Evolutionary conservation across 2,888 invertebrate species (phyloP).

Genomic region (Apomyelois bistriatella): DNA sequence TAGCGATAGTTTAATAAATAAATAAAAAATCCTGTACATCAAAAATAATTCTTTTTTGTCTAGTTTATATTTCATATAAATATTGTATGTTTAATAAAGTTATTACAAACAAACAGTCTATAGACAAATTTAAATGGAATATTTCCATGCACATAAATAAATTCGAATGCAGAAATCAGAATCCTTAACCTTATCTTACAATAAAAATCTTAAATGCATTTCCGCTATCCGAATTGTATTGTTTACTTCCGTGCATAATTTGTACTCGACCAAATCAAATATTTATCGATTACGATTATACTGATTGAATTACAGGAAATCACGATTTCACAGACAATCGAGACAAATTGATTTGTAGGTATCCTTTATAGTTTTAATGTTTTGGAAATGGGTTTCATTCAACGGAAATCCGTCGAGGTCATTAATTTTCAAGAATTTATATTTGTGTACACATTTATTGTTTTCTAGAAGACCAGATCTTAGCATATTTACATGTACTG

Average conservation of each 20-base stretch:
- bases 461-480: too few relatives aligned
- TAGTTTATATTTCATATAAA: too few relatives aligned
- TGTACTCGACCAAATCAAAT: constrained; percentile 6
- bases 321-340: constrained; percentile 50
- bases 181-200: background rate
- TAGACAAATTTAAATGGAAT: too few relatives aligned
- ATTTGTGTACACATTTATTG: background rate
- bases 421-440: background rate
- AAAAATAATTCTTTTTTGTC: too few relatives aligned
- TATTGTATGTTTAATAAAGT: too few relatives aligned
- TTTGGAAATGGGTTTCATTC: background rate
- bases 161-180: background rate
- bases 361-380: constrained; percentile 8
- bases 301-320: constrained; percentile 41
- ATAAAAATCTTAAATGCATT: background rate
- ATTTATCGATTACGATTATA: constrained; percentile 15
- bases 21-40: too few relatives aligned
- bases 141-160: background rate
- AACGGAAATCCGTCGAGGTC: constrained; percentile 8
- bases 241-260: constrained; percentile 3
- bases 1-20: too few relatives aligned
- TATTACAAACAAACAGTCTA: too few relatives aligned
- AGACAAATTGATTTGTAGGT: constrained; percentile 41
- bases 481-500: too few relatives aligned
- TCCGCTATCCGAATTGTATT: background rate